These are phyloP conservation scores for Melinopterus prodromus DNA, from an alignment of 2,888 invertebrate genomes.

Conservation along the genomic window DNA sequence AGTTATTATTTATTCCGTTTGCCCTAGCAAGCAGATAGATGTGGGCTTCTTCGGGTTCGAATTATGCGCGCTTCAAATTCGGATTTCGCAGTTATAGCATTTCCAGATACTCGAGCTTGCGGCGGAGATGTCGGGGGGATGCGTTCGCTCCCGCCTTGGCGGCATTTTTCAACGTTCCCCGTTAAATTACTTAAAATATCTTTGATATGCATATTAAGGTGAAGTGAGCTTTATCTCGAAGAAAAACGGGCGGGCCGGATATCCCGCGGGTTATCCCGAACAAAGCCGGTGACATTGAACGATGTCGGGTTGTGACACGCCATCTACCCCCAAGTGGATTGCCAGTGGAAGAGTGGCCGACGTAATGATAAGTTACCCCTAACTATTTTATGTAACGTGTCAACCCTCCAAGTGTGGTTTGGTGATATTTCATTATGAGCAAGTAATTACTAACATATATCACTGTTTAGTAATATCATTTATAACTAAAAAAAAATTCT, in stretches of 20 bases:
- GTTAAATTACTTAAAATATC: constrained; percentile 4
- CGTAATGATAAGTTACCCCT: constrained; percentile 29
- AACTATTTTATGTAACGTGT: constrained; percentile 28
- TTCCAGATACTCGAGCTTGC: not conserved
- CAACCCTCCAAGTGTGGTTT: not conserved
- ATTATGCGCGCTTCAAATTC: not conserved
- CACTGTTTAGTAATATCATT: not conserved
- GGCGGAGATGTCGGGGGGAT: not conserved
- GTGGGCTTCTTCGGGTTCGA: too few relatives aligned
- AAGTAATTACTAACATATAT: not conserved
- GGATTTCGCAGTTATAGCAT: not conserved
- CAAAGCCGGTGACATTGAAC: constrained; percentile 37
- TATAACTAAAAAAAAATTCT: too few relatives aligned
- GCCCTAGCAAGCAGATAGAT: not conserved
- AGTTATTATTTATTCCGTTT: not conserved
- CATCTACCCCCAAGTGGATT: constrained; percentile 36
- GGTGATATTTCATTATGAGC: not conserved
- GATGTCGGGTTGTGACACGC: constrained; percentile 35
- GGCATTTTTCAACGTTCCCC: not conserved
- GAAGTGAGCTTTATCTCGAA: not conserved
- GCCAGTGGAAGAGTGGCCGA: constrained; percentile 31
- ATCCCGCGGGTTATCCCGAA: constrained; percentile 30
- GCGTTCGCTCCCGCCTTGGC: not conserved
- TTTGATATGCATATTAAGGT: not conserved
- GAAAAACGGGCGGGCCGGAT: constrained; percentile 6